Evolutionary conservation across 2,888 invertebrate species (phyloP), one percentile per base, ranked within the genome.

Genomic region (Cephalotes varians): DNA sequence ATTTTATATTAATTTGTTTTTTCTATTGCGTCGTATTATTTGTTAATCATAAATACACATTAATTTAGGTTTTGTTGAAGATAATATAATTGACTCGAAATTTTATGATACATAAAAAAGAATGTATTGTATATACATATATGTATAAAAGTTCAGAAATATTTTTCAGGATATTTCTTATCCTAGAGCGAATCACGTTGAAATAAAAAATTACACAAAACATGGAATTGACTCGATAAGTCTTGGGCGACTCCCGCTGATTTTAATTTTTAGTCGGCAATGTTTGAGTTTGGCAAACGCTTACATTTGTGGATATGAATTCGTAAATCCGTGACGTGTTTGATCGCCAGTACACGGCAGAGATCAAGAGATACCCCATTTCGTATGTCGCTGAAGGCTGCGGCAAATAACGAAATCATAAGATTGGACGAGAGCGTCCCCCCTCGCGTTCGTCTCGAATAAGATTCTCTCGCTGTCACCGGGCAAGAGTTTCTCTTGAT

Each of bases 401-500:
- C 72, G 28, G 56, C 56, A 71, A 76, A 76, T 51, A 76, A 56
- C 51, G 67, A 67, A 79, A 79, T 79, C 56, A 56, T 77, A 77
- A 77, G 77, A 77, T 77, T 34, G 56, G 44, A n/a, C 31, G 7
- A 31, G 40, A 51, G 21, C 9, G 37, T 21, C 21, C 44, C 56
- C 51, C 40, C 49, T n/a, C 40, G 34, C 47, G 47, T 37, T 76
- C 65, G 77, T 25, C 51, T 18, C 77, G 72, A 71, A 79, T 71
- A 77, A 77, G 76, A 76, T 62, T 72, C 40, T 60, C 47, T n/a
- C 37, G 79, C 80, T 80, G 74, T 88, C 87, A 88, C 76, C 62
- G 71, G 49, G 34, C 71, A 80, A 34, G 76, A 40, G 82, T 73
- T 73, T 84, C 86, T 69, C 84, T 86, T 87, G 85, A 88, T 89